Evolutionary conservation across 1,140 invertebrate species (phyloP).

Genomic region (Drosophila biarmipes): DNA sequence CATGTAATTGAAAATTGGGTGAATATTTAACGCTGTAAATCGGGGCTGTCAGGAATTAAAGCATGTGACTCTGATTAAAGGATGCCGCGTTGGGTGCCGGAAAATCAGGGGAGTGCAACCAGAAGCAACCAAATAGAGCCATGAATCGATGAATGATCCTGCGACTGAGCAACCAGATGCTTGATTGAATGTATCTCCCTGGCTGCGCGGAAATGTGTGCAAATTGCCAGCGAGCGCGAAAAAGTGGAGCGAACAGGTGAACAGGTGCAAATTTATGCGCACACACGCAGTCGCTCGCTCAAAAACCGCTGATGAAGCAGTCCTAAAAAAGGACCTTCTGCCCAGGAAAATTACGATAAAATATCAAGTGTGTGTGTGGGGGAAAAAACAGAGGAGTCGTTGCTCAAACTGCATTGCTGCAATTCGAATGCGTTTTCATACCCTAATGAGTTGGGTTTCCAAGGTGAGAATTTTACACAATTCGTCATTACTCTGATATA

Average conservation of each 20-base stretch:
- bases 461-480: background rate
- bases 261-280: slow-evolving; percentile 61
- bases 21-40: slow-evolving; percentile 11
- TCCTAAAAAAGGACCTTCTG: slow-evolving; percentile 28
- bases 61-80: slow-evolving; percentile 8
- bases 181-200: slow-evolving; percentile 70
- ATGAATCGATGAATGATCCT: slow-evolving; percentile 54
- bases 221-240: slow-evolving; percentile 36
- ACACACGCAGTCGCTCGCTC: slow-evolving; percentile 41
- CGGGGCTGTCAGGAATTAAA: slow-evolving; percentile 1
- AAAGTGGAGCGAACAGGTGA: slow-evolving; percentile 20
- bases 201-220: slow-evolving; percentile 51
- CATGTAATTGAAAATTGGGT: slow-evolving; percentile 48
- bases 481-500: background rate
- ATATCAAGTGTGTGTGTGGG: slow-evolving; percentile 25
- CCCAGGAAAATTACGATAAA: slow-evolving; percentile 69
- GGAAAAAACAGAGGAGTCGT: slow-evolving; percentile 8
- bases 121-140: slow-evolving; percentile 34
- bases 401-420: slow-evolving; percentile 60
- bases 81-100: background rate
- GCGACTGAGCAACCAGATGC: slow-evolving; percentile 57
- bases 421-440: slow-evolving; percentile 63
- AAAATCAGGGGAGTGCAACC: background rate
- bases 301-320: slow-evolving; percentile 44
- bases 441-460: slow-evolving; percentile 1